phyloP scores from a whole-genome alignment of 2,113 vertebrate species.

The Ranitomeya variabilis region DNA sequence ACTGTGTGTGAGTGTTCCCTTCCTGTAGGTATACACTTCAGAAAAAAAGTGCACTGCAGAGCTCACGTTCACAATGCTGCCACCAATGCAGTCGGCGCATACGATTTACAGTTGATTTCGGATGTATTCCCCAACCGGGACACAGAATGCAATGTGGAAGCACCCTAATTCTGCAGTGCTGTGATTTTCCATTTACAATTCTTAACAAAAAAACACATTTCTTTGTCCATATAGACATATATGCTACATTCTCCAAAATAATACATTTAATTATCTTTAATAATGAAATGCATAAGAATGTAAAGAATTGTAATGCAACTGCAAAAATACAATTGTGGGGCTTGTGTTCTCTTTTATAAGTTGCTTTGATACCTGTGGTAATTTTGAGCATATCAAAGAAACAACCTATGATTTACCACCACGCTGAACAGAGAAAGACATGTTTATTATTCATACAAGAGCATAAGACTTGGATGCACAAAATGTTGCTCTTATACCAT shows the following conservation, averaged over 20 bases:
- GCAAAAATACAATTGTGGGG: neutral
- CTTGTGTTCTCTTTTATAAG: neutral
- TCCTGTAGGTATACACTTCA: too few species aligned
- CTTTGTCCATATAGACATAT: too few species aligned
- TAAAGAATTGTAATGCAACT: neutral
- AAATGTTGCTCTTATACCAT: neutral
- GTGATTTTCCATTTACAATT: too few species aligned
- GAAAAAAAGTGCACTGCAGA: too few species aligned
- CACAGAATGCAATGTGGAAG: too few species aligned
- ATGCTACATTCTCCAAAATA: neutral
- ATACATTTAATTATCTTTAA: neutral
- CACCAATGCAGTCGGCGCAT: too few species aligned
- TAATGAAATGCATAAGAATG: neutral
- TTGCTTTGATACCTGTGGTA: neutral
- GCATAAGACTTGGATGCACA: neutral
- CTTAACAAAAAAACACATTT: too few species aligned
- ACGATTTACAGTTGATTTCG: too few species aligned
- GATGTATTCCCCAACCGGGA: too few species aligned
- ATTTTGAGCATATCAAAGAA: neutral
- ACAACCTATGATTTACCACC: neutral
- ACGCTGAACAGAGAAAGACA: neutral
- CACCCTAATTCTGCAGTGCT: too few species aligned
- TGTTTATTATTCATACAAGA: neutral
- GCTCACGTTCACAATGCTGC: too few species aligned
- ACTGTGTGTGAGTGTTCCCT: too few species aligned